Percentiles rank a stretch among this genome's conserved stretches.
Conservation (phyloP, 1,140 invertebrate genomes). For the Penaeus indicus region DNA sequence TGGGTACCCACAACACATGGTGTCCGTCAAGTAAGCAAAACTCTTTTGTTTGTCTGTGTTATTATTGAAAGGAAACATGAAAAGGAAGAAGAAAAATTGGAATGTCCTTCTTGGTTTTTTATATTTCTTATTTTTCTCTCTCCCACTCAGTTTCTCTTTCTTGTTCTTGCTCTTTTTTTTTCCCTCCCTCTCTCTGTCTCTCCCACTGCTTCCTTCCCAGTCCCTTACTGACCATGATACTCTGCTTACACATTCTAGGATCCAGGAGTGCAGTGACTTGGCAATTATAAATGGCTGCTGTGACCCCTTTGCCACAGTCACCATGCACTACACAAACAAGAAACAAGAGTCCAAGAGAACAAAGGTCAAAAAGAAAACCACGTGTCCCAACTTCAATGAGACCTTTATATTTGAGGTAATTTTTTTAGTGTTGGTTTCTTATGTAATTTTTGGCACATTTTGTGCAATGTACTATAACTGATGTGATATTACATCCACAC, state of each 20-base stretch:
- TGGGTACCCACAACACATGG: slow-evolving; percentile 67
- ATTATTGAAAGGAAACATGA: too few relatives aligned
- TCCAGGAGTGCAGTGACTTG: slow-evolving; percentile 88
- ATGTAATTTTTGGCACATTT: background rate
- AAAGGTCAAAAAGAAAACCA: slow-evolving; percentile 89
- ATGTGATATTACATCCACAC: too few relatives aligned
- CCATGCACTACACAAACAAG: slow-evolving; percentile 83
- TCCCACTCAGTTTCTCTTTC: too few relatives aligned
- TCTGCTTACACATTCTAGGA: slow-evolving; percentile 69
- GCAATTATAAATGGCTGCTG: slow-evolving; percentile 90
- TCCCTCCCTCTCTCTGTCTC: background rate
- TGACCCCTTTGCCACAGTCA: slow-evolving; percentile 88
- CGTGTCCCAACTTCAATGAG: slow-evolving; percentile 90
- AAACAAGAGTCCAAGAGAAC: slow-evolving; percentile 86
- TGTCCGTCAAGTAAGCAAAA: slow-evolving; percentile 70
- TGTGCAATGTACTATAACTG: too few relatives aligned
- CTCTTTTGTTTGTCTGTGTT: background rate
- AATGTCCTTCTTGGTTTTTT: too few relatives aligned
- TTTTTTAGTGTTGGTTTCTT: slow-evolving; percentile 15
- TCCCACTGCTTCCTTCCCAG: slow-evolving; percentile 2
- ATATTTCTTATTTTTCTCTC: too few relatives aligned
- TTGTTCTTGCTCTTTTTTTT: too few relatives aligned
- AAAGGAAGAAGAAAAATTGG: too few relatives aligned
- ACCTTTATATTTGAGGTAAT: slow-evolving; percentile 86
- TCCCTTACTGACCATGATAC: slow-evolving; percentile 51